Base-by-base conservation (phyloP, 2,888 invertebrate species). In the Hydropsyche betteni region DNA sequence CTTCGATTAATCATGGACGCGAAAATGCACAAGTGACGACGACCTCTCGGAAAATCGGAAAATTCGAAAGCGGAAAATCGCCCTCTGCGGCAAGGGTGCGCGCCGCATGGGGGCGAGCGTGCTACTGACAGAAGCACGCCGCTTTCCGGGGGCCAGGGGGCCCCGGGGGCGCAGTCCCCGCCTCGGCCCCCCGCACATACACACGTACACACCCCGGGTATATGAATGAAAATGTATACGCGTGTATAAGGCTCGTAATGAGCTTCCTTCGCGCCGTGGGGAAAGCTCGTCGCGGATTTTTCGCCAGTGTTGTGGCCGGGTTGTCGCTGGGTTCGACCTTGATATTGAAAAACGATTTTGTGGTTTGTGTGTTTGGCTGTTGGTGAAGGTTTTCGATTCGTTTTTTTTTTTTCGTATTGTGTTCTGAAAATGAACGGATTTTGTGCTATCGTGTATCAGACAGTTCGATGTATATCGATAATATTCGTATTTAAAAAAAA, bases 31-130 rank as follows among this genome's bases (percentile, higher is more conserved):
- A 44, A 44, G 44, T 1, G 44, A 44, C 24, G 24, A 24, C 24
- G 24, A 70, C 50, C 50, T 51, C 51, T 12, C 52, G 50, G 38
- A 58, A 44, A 12, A 50, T n/a, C 10, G 51, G 51, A 50, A 74
- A 68, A 44, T 24, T 36, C 12, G 58, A n/a, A 34, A 70, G 52
- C 12, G 24, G 51, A 51, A 34, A 50, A 52, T 24, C 12, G 50
- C 55, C 64, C 24, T 71, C 68, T 71, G 55, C 74, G 76, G 53
- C 74, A 16, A n/a, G 24, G 33, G 79, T 76, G 61, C 74, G 74
- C 75, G 53, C 79, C 79, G 77, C 77, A 52, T 69, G 77, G 69
- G 76, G 77, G 77, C 77, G 72, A 74, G 77, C 77, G 77, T 77
- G 77, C 69, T 77, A 79, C 79, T 78, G 78, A 78, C 78, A 78